Evolutionary conservation across 1,140 invertebrate species (phyloP).

Genomic region (Plodia interpunctella): DNA sequence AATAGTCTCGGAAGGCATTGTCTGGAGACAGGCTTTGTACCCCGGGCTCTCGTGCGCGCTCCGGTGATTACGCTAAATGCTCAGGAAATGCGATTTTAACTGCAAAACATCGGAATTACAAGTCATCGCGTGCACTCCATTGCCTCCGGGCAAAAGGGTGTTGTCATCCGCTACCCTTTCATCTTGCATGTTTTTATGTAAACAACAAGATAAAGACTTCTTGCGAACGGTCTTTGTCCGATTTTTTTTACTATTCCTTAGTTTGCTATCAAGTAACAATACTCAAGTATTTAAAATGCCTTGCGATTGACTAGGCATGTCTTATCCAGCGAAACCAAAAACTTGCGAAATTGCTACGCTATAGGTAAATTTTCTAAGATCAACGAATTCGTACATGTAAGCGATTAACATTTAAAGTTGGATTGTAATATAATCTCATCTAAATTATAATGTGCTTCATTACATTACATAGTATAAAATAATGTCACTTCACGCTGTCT

Average conservation of each 20-base stretch:
- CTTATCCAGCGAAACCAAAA: too few species aligned
- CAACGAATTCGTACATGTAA: too few species aligned
- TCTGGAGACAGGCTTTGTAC: constrained; percentile 52
- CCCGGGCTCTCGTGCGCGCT: constrained; percentile 57
- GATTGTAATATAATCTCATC: too few species aligned
- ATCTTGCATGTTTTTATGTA: constrained; percentile 46
- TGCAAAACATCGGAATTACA: constrained; percentile 72
- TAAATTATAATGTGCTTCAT: too few species aligned
- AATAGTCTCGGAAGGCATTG: constrained; percentile 59
- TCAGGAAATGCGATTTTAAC: constrained; percentile 75
- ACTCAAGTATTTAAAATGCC: too few species aligned
- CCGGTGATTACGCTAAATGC: constrained; percentile 56
- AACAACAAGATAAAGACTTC: constrained; percentile 27
- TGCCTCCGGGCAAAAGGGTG: constrained; percentile 65
- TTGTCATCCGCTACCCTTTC: constrained; percentile 65
- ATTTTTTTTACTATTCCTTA: neutral
- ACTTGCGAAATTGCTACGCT: too few species aligned
- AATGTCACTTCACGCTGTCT: too few species aligned
- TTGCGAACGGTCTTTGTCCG: constrained; percentile 11
- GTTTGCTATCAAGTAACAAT: neutral
- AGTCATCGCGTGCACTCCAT: constrained; percentile 63
- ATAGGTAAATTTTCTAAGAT: too few species aligned
- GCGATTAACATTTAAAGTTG: too few species aligned
- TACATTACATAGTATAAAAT: too few species aligned
- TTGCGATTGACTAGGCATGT: neutral